These are phyloP conservation scores for Drymodes brunneopygia DNA, from an alignment of 2,113 vertebrate genomes.

Conservation along the genomic window DNA sequence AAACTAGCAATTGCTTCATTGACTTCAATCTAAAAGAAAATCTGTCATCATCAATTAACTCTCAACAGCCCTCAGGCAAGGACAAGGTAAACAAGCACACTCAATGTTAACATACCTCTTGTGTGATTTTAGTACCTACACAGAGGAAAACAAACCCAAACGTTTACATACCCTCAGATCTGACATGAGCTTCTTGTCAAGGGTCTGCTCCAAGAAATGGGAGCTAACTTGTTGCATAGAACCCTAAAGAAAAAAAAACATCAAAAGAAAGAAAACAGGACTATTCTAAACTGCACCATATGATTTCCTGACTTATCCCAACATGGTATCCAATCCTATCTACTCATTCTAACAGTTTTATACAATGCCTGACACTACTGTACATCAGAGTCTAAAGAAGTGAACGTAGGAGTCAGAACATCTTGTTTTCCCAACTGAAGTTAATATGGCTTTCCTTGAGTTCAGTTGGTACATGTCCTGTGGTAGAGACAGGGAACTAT, in stretches of 20 bases:
- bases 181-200: constrained; percentile 99
- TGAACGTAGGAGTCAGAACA: not conserved
- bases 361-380: fast-evolving
- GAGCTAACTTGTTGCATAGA: constrained; percentile 97
- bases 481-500: not conserved
- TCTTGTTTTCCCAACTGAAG: not conserved
- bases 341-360: not conserved
- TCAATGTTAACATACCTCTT: not conserved
- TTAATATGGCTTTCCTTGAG: not conserved
- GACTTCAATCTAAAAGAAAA: constrained; percentile 29
- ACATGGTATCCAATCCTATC: fast-evolving
- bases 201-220: constrained; percentile 95
- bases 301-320: not conserved
- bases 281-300: not conserved
- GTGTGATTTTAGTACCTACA: not conserved
- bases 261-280: not conserved
- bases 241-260: constrained; percentile 72
- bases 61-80: not conserved
- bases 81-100: not conserved
- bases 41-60: constrained; percentile 6
- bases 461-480: not conserved
- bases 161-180: constrained; percentile 83
- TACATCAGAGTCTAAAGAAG: not conserved
- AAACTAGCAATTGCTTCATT: not conserved
- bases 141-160: not conserved